Conservation (phyloP, 1,140 invertebrate genomes). For the Zaprionus kolodkinae region DNA sequence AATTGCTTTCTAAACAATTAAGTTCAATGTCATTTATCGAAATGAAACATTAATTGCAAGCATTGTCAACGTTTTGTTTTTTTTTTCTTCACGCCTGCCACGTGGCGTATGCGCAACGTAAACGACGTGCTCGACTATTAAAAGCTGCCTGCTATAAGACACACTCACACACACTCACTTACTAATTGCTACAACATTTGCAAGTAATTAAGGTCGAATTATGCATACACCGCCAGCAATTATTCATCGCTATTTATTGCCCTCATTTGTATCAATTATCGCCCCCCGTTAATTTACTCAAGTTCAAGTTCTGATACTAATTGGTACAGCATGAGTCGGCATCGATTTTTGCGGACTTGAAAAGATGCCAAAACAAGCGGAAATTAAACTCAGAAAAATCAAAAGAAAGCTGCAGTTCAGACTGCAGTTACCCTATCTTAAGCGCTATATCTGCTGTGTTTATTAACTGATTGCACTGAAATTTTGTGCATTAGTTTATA, state of each 20-base stretch:
- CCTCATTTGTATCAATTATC: constrained; percentile 13
- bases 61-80: constrained; percentile 33
- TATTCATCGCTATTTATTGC: constrained; percentile 15
- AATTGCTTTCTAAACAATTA: constrained; percentile 72
- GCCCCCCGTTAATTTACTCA: background rate
- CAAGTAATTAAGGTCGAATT: constrained; percentile 4
- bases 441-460: too few relatives aligned
- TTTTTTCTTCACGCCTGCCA: background rate
- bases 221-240: background rate
- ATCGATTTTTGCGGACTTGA: background rate
- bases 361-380: background rate
- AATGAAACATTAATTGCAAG: constrained; percentile 66
- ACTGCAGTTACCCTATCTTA: too few relatives aligned
- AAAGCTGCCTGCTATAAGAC: background rate
- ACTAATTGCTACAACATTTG: constrained; percentile 52
- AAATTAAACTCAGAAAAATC: background rate
- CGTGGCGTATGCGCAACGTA: background rate
- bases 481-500: too few relatives aligned
- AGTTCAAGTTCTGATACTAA: background rate
- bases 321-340: background rate
- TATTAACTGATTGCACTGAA: too few relatives aligned
- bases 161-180: background rate
- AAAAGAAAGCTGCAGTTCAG: too few relatives aligned
- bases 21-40: constrained; percentile 49
- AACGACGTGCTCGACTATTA: background rate